These are phyloP conservation scores for Carlito syrichta DNA, from an alignment of 2,113 vertebrate species.

Conservation along the genomic window DNA sequence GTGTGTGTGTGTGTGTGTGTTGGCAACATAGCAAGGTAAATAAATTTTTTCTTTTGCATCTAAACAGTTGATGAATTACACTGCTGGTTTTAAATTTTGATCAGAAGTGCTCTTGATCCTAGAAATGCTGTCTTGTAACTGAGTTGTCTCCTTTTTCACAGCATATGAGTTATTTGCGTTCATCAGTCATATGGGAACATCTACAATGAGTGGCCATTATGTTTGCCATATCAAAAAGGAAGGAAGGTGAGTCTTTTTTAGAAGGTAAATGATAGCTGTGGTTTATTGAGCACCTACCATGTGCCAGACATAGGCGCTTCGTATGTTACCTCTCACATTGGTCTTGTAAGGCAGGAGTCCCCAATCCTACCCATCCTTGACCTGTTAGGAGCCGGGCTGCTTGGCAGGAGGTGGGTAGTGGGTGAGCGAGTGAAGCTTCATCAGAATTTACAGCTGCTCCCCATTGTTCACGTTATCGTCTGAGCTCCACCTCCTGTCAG, in stretches of 20 bases:
- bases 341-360: too few species aligned
- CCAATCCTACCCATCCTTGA: too few species aligned
- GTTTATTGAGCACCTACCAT: not conserved
- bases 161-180: conserved; percentile 97
- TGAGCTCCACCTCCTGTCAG: too few species aligned
- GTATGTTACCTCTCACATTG: not conserved
- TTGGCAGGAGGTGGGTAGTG: too few species aligned
- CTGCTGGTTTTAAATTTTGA: not conserved
- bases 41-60: not conserved
- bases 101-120: not conserved
- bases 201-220: conserved; percentile 98
- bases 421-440: too few species aligned
- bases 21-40: not conserved
- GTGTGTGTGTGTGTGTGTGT: not conserved
- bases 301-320: not conserved
- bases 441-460: too few species aligned
- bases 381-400: too few species aligned
- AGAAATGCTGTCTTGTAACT: conserved; percentile 33
- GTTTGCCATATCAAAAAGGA: conserved; percentile 99
- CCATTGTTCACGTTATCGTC: too few species aligned
- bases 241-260: conserved; percentile 89
- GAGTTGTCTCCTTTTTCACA: conserved; percentile 74
- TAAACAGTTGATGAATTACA: not conserved
- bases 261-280: not conserved
- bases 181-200: conserved; percentile 98